Evolutionary conservation across 2,113 vertebrate species (phyloP).

Genomic region (Solea senegalensis): DNA sequence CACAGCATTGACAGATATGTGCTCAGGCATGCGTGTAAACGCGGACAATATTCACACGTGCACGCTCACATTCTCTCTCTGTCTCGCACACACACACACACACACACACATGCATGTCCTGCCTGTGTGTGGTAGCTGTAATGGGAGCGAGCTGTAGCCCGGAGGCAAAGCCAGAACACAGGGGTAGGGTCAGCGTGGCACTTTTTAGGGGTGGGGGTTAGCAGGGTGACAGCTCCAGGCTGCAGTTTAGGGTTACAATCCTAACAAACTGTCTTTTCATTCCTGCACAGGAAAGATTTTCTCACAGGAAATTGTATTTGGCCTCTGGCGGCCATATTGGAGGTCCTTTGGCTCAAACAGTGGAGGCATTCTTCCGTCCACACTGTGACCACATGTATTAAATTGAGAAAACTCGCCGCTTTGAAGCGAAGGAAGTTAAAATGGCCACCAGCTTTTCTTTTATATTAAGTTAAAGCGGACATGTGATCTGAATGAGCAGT

Average conservation of each 20-base stretch:
- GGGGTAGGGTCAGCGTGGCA: slow-evolving; percentile 55
- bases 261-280: slow-evolving; percentile 60
- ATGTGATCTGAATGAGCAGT: slow-evolving; percentile 1
- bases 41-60: slow-evolving; percentile 44
- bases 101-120: too few species aligned
- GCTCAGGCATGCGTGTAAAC: slow-evolving; percentile 64
- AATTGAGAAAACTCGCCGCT: slow-evolving; percentile 15
- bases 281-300: slow-evolving; percentile 23
- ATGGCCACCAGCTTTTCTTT: too few species aligned
- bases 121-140: slow-evolving; percentile 38
- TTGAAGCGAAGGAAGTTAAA: slow-evolving; percentile 10
- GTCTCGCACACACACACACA: not conserved
- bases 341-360: slow-evolving; percentile 21
- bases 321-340: slow-evolving; percentile 28
- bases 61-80: not conserved
- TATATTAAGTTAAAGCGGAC: not conserved
- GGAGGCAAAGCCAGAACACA: slow-evolving; percentile 64
- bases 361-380: slow-evolving; percentile 7
- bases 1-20: slow-evolving; percentile 42
- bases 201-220: slow-evolving; percentile 22
- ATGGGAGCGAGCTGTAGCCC: slow-evolving; percentile 69
- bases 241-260: slow-evolving; percentile 59
- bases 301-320: slow-evolving; percentile 36
- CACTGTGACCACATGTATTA: slow-evolving; percentile 16
- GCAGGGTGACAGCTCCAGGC: slow-evolving; percentile 51